Base-by-base conservation (phyloP, 2,113 vertebrate genomes). In the Otolemur garnettii region DNA sequence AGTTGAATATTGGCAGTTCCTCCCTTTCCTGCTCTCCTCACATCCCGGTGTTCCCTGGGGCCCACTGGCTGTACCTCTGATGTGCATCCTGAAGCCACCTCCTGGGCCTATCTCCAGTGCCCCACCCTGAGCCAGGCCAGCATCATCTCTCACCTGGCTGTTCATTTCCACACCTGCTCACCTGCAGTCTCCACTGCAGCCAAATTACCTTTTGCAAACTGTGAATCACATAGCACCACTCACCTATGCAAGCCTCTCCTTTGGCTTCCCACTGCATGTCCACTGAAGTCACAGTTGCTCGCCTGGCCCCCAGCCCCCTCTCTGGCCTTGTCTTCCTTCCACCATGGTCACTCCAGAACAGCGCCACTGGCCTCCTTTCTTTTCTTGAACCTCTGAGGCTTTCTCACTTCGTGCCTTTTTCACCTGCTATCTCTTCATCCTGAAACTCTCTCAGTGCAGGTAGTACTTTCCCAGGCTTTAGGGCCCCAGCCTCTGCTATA, bases 181-280 rank as follows among this genome's bases (percentile, higher is more conserved):
- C 57, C n/a, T 22, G 6, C 2, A 24, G n/a, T 30, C 69, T 30
- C 53, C 26, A 62, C 12, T 0, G 50, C 14, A 8, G 85, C 59
- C 7, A 6, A 33, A 4, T n/a, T 60, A 10, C 5, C 33, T 45
- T 55, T 10, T 74, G 62, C 57, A n/a, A 17, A 60, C 26, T 62
- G 24, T 22, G 18, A 33, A 38, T 53, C 8, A 60, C 28, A 22
- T 64, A 33, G 2, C 0, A 2, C 35, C 24, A 10, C 42, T 53
- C n/a, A 22, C 26, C 38, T 19, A 13, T 21, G 26, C 55, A 5
- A 60, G 71, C 66, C 42, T 22, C 11, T 22, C 0, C 50, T 4
- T 0, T 0, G 0, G 1, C 38, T 81, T 71, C 79, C 17, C 15
- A 0, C 24, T 22, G 26, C 22, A 22, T 2, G 2, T 24, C 14